Conservation (phyloP, 2,113 vertebrate species). For the Colistium nudipinnis region DNA sequence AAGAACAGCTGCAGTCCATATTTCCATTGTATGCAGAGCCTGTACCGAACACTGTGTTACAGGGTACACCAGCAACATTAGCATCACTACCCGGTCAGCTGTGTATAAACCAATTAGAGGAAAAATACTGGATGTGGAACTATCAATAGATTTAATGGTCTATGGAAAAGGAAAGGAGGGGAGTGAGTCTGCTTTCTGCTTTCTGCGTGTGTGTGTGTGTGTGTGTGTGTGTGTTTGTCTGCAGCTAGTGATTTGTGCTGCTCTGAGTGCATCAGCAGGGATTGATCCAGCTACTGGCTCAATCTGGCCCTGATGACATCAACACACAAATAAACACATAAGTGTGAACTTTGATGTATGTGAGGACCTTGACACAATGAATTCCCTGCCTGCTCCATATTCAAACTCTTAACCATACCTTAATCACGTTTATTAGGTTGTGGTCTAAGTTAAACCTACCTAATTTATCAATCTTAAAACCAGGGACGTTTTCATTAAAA, state of each 20-base stretch:
- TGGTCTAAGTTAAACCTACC: no score
- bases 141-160: constrained; percentile 65
- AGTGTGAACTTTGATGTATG: not conserved
- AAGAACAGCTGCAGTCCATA: constrained; percentile 59
- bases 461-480: no score
- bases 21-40: constrained; percentile 46
- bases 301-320: constrained; percentile 16
- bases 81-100: constrained; percentile 53
- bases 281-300: constrained; percentile 43
- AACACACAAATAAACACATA: constrained; percentile 18
- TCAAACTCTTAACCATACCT: no score
- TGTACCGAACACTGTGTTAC: constrained; percentile 49
- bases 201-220: constrained; percentile 1
- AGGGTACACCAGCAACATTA: constrained; percentile 30
- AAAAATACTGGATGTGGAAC: constrained; percentile 53
- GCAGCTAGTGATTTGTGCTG: constrained; percentile 53
- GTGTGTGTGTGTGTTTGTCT: constrained; percentile 18
- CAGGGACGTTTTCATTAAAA: no score
- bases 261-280: constrained; percentile 35
- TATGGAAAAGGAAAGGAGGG: constrained; percentile 31
- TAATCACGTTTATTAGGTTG: no score
- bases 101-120: constrained; percentile 65
- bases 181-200: constrained; percentile 9
- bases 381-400: not conserved
- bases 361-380: not conserved